Evolutionary conservation across 2,888 invertebrate genomes (phyloP), one percentile per base, ranked within the genome.

Genomic region (Drosophila mettleri): DNA sequence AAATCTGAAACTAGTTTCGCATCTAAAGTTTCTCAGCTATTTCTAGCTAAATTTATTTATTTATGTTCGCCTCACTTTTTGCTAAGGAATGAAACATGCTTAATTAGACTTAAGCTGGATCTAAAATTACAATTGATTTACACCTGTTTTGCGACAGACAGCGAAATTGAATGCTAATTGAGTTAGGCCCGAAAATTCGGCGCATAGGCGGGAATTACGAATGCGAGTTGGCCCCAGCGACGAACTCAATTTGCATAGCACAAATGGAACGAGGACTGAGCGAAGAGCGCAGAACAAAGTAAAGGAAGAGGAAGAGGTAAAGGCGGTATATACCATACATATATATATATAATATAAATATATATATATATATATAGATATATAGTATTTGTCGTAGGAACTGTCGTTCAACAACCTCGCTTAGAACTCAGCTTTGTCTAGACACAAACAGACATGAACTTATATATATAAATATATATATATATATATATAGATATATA

Each of bases 371-470:
- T 18, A 31, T 31, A 0, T 36, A 1, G 9, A 46, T 45, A 61
- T 14, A 33, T 4, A n/a, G 14, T 18, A 49, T 34, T 22, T 2
- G 22, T 48, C 9, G 27, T 16, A 43, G 24, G n/a, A 3, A 33
- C 31, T 9, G 41, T 29, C 73, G 72, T 68, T 72, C 72, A 68
- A 72, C 33, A 51, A 72, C 72, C 73, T 55, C 61, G 64, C 49
- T 72, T 51, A 63, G 52, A 57, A 33, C 20, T 10, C 27, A 8
- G 33, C 31, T 49, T 34, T 36, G 48, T 34, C 41, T 34, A 14
- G 10, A 10, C 14, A 10, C 8, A 24, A 3, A 16, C n/a, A 38
- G 10, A 20, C 4, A 39, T 24, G 16, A 1, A 39, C 39, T 4
- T 38, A 20, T 39, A 27, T 16, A 41, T 16, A 22, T 12, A 27